Conservation (phyloP, 1,140 invertebrate species). For the Zelostemma sp. region DNA sequence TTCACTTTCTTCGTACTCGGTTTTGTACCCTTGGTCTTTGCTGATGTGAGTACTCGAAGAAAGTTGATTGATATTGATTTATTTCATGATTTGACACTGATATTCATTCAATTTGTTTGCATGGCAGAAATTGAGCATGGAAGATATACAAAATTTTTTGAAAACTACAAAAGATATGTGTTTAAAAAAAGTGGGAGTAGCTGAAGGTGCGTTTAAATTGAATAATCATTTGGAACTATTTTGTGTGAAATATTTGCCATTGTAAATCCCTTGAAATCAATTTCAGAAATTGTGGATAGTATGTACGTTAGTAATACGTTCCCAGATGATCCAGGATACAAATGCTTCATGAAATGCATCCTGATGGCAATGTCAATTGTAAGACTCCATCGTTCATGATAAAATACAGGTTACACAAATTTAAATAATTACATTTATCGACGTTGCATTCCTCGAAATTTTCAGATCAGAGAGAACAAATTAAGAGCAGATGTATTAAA, state of each 20-base stretch:
- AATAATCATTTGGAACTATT: too few species aligned
- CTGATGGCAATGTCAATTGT: neutral
- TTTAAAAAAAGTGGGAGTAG: slow-evolving; percentile 1
- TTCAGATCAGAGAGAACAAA: neutral
- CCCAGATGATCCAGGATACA: neutral
- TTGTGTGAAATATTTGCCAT: too few species aligned
- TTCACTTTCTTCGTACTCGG: neutral
- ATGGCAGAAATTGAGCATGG: slow-evolving; percentile 4
- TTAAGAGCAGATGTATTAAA: neutral
- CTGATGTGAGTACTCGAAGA: neutral
- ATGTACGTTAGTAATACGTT: neutral
- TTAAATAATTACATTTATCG: too few species aligned
- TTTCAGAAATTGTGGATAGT: neutral
- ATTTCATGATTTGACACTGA: neutral
- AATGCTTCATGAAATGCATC: neutral
- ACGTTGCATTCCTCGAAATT: neutral
- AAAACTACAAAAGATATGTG: slow-evolving; percentile 21
- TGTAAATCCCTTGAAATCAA: too few species aligned
- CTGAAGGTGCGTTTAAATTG: slow-evolving; percentile 16
- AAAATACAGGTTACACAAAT: too few species aligned
- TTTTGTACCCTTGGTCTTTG: neutral
- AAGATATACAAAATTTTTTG: neutral
- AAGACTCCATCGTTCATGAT: neutral
- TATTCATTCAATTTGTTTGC: neutral
- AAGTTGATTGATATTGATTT: neutral